Evolutionary conservation across 1,140 invertebrate species (phyloP).

Genomic region (Radopholus similis): DNA sequence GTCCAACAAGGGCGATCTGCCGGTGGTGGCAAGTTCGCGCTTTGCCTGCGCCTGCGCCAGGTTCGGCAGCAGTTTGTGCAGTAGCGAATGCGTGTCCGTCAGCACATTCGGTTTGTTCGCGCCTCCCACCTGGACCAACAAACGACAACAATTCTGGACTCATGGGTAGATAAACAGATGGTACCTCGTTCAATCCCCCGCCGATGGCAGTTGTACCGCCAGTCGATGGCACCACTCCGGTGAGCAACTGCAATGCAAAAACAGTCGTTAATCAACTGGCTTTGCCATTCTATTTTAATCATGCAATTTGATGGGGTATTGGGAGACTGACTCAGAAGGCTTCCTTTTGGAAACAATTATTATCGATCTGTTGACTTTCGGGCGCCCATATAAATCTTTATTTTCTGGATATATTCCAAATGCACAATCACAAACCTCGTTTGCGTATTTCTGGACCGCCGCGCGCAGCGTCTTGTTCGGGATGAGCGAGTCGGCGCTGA

Average conservation of each 20-base stretch:
- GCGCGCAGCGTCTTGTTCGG: conserved; percentile 68
- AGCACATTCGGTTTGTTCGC: conserved; percentile 20
- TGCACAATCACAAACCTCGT: conserved; percentile 7
- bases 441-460: conserved; percentile 35
- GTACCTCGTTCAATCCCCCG: no score
- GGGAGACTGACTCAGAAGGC: no score
- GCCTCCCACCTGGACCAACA: not conserved
- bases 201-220: not conserved
- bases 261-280: no score
- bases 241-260: not conserved
- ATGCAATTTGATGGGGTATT: no score
- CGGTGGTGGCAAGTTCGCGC: conserved; percentile 5
- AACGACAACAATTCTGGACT: not conserved
- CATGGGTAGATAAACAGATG: not conserved
- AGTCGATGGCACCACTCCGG: not conserved
- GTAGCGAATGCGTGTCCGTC: conserved; percentile 22
- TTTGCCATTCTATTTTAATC: no score
- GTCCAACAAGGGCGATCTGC: not conserved
- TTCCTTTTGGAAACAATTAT: no score
- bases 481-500: conserved; percentile 84
- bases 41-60: conserved; percentile 12
- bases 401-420: no score
- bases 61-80: conserved; percentile 31
- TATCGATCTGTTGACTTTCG: no score
- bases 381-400: no score